phyloP scores from a whole-genome alignment of 2,888 invertebrate genomes.

The Apamea monoglypha region DNA sequence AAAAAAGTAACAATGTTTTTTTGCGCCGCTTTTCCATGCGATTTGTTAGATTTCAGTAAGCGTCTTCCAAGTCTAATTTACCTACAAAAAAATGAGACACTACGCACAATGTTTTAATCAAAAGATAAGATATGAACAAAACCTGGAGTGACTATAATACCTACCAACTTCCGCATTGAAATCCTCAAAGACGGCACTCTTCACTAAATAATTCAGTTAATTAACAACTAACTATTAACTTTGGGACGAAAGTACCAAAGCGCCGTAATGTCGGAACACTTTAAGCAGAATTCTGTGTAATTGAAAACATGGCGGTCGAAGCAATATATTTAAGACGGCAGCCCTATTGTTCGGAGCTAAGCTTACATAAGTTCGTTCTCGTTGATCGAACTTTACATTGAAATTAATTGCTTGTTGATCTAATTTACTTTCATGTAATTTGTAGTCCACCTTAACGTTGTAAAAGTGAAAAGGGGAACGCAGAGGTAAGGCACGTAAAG shows the following conservation, averaged over 20 bases:
- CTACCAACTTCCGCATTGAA: constrained; percentile 5
- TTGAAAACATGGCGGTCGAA: constrained; percentile 50
- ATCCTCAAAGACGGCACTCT: constrained; percentile 1
- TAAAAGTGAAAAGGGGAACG: neutral
- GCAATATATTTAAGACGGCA: constrained; percentile 47
- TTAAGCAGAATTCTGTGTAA: constrained; percentile 51
- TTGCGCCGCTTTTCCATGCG: neutral
- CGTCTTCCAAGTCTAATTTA: neutral
- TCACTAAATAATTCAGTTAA: constrained; percentile 43
- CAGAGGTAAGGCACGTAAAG: too few species aligned
- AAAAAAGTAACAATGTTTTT: neutral
- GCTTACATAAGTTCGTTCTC: constrained; percentile 37
- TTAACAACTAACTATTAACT: constrained; percentile 34
- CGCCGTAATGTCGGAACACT: constrained; percentile 33
- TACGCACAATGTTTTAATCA: neutral
- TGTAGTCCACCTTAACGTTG: neutral
- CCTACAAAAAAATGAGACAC: neutral
- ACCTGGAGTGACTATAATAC: neutral
- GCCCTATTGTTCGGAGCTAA: constrained; percentile 40
- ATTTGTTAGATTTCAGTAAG: neutral
- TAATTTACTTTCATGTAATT: constrained; percentile 21
- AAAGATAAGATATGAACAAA: neutral
- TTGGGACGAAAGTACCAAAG: constrained; percentile 7
- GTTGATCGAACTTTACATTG: constrained; percentile 35
- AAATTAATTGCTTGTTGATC: constrained; percentile 29